A percentile compares a stretch with the other conserved stretches of the same genome.
Conservation (phyloP, 2,113 vertebrate genomes). For the Lophura nycthemera region DNA sequence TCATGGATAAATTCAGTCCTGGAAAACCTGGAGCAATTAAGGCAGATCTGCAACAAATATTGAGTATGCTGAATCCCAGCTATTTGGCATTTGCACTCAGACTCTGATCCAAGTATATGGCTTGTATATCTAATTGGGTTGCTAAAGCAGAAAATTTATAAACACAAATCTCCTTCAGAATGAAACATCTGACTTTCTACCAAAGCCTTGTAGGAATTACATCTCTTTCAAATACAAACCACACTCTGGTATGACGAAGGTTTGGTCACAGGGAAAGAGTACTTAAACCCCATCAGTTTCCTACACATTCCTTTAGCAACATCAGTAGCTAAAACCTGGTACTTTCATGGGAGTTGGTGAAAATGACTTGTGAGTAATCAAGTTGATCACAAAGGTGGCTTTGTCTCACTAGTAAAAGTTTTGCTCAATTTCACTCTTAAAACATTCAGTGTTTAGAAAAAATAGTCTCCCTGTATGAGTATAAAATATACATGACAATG, state of each 20-base stretch:
- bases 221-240: slow-evolving; percentile 9
- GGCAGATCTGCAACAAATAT: background rate
- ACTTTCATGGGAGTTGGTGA: background rate
- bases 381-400: background rate
- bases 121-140: background rate
- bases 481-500: background rate
- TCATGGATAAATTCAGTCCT: background rate
- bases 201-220: background rate
- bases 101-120: background rate
- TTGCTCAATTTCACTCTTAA: background rate
- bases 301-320: background rate
- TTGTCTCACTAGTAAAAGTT: background rate
- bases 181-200: background rate
- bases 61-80: background rate
- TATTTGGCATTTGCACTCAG: background rate
- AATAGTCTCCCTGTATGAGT: background rate
- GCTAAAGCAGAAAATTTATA: slow-evolving; percentile 1
- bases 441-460: background rate
- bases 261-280: background rate
- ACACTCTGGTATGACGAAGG: background rate
- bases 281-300: background rate
- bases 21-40: background rate
- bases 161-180: slow-evolving; percentile 34
- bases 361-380: slow-evolving; percentile 7
- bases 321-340: background rate